Evolutionary conservation across 2,113 vertebrate species (phyloP).

Genomic region (Oenanthe melanoleuca): DNA sequence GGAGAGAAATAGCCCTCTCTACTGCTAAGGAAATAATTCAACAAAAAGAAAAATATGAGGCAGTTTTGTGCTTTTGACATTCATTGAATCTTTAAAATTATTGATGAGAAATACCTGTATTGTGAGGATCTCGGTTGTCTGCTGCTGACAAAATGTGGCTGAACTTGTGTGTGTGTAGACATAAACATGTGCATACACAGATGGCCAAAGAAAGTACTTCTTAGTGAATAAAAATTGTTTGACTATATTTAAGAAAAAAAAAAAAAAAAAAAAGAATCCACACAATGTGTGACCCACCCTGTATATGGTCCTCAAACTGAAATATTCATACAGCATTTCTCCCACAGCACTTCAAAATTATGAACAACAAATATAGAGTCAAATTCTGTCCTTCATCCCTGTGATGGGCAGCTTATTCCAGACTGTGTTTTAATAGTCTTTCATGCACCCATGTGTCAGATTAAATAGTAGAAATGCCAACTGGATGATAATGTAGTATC

Average conservation of each 20-base stretch:
- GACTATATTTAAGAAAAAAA: neutral
- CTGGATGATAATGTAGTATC: conserved; percentile 12
- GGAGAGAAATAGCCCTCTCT: neutral
- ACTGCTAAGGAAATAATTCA: neutral
- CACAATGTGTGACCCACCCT: neutral
- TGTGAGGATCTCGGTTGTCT: neutral
- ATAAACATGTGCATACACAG: neutral
- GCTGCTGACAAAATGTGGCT: neutral
- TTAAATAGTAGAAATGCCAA: conserved; percentile 35
- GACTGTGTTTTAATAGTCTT: neutral
- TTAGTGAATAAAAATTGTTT: neutral
- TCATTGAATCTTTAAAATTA: neutral
- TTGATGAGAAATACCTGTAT: neutral
- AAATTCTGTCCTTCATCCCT: neutral
- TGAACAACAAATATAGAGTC: neutral
- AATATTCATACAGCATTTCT: neutral
- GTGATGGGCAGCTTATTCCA: neutral
- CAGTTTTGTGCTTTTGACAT: neutral
- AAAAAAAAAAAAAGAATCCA: neutral
- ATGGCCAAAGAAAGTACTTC: neutral
- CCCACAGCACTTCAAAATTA: neutral
- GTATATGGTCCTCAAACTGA: neutral
- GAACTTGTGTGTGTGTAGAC: neutral
- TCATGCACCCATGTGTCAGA: neutral
- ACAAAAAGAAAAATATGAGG: neutral